Evolutionary conservation across 2,888 invertebrate genomes (phyloP), one percentile per base, ranked within the genome.

Genomic region (Drosophila meridionalis): DNA sequence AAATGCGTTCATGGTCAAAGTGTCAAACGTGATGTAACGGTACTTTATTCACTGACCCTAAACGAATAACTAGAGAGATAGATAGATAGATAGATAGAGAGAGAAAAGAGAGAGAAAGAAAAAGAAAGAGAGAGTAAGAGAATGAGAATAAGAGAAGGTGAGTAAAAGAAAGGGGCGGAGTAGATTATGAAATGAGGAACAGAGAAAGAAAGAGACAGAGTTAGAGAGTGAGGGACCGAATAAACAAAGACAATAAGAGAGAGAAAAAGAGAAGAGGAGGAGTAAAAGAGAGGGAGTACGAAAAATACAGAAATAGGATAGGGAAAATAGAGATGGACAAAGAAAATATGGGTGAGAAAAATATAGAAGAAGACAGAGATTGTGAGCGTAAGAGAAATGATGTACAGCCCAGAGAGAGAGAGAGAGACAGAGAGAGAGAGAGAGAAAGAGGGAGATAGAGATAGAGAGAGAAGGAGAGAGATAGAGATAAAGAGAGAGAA

Each of bases 1-100:
- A 87, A 83, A 83, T 87, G 90, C 85, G 85, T 85, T 85, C 85
- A 85, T 89, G 85, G 85, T 89, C 90, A 85, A 76, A 75, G 78
- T 87, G 69, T 83, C 84, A 85, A 75, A 67, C 64, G 71, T 82
- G 90, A 76, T 59, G 88, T 73, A 83, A 88, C 72, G 63, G 69
- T 36, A 71, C 48, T 38, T 67, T 72, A 71, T 43, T 40, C 63
- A 63, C 56, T 65, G 87, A 83, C 68, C 80, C 69, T 58, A 58
- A 61, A 26, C n/a, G 14, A 26, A 26, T 6, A 30, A 0, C 26
- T 4, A 14, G 14, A 32, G 11, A n/a, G n/a, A n/a, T 3, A 26
- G 9, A 40, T 3, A 55, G n/a, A 14, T 2, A 4, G 6, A 20
- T 40, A 55, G 8, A 26, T 4, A 7, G 53, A 36, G 20, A 50